These are phyloP conservation scores for Callimorpha dominula DNA, from an alignment of 2,888 invertebrate species.

Conservation along the genomic window DNA sequence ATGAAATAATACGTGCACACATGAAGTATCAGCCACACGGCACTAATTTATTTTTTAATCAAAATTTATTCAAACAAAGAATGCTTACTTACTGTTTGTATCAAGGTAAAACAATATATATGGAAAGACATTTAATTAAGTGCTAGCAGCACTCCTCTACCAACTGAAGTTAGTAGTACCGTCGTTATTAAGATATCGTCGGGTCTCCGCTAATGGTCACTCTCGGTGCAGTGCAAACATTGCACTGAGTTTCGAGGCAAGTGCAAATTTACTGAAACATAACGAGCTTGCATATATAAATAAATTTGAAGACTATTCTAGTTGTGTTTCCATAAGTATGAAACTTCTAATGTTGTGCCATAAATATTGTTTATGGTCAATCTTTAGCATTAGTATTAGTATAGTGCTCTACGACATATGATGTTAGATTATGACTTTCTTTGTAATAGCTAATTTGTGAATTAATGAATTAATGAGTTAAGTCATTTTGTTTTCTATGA, in stretches of 20 bases:
- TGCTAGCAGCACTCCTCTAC: constrained; percentile 16
- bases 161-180: constrained; percentile 24
- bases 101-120: neutral
- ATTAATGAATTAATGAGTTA: neutral
- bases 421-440: too few species aligned
- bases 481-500: neutral
- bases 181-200: constrained; percentile 48
- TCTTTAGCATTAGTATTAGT: too few species aligned
- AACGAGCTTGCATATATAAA: constrained; percentile 47
- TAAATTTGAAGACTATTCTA: constrained; percentile 31
- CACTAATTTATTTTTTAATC: too few species aligned
- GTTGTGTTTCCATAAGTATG: constrained; percentile 24
- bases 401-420: too few species aligned
- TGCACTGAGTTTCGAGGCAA: constrained; percentile 28
- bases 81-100: neutral
- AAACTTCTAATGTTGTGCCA: neutral
- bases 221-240: constrained; percentile 42
- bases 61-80: neutral
- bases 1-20: too few species aligned
- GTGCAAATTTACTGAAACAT: constrained; percentile 35
- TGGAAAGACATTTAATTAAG: constrained; percentile 38
- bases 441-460: neutral
- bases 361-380: too few species aligned
- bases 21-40: too few species aligned
- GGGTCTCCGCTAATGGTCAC: constrained; percentile 44